These are phyloP conservation scores for Ischnus inquisitorius DNA, from an alignment of 2,888 invertebrate genomes.

Conservation along the genomic window DNA sequence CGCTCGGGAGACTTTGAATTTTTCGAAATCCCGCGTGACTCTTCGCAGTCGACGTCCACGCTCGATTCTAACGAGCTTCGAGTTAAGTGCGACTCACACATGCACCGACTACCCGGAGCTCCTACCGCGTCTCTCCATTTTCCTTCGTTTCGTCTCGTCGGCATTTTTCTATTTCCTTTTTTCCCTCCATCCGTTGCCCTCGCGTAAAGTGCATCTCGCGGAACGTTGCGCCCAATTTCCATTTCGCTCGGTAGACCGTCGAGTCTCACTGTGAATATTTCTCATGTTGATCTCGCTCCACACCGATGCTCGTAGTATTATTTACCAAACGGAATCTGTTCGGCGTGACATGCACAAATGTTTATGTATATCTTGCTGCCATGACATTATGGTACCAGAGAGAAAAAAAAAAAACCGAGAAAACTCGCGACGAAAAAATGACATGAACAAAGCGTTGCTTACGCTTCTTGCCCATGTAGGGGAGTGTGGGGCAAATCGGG, in stretches of 20 bases:
- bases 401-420: too few relatives aligned
- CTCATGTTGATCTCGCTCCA: not conserved
- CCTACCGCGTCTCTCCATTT: not conserved
- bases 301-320: not conserved
- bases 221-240: constrained; percentile 39
- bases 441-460: too few relatives aligned
- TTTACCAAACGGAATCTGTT: not conserved
- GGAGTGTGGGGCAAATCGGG: too few relatives aligned
- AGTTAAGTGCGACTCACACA: constrained; percentile 18
- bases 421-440: too few relatives aligned
- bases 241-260: constrained; percentile 34
- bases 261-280: constrained; percentile 8
- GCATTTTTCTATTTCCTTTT: not conserved
- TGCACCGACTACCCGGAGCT: not conserved
- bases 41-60: not conserved
- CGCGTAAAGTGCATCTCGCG: constrained; percentile 49
- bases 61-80: constrained; percentile 13
- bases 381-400: not conserved
- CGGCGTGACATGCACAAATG: not conserved
- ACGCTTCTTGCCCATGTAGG: too few relatives aligned
- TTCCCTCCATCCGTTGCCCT: constrained; percentile 19
- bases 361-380: not conserved
- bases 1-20: not conserved
- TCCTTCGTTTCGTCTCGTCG: constrained; percentile 2
- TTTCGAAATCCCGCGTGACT: constrained; percentile 16